These are phyloP conservation scores for Drosophila tristis DNA, from an alignment of 1,140 invertebrate species.

Conservation along the genomic window DNA sequence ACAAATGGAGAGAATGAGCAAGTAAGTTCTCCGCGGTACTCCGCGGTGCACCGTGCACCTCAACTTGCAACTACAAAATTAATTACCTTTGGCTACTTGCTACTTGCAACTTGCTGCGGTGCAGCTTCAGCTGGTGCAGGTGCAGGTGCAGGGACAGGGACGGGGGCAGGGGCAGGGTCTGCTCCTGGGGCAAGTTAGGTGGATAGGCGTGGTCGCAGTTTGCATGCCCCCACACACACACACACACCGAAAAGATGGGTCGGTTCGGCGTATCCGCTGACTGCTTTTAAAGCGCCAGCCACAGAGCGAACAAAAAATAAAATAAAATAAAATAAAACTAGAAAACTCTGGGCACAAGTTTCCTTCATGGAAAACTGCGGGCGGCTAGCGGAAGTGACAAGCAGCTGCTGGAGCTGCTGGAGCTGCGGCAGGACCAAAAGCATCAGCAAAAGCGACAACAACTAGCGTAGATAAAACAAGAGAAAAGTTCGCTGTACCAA, in stretches of 20 bases:
- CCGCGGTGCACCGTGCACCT: constrained; percentile 26
- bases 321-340: constrained; percentile 21
- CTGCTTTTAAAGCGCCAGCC: constrained; percentile 69
- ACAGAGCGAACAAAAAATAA: constrained; percentile 29
- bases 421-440: constrained; percentile 29
- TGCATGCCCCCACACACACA: constrained; percentile 39
- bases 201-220: constrained; percentile 17
- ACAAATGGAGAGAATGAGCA: constrained; percentile 18
- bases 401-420: constrained; percentile 12
- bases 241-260: constrained; percentile 50
- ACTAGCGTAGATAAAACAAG: constrained; percentile 37
- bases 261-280: constrained; percentile 63
- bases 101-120: constrained; percentile 77
- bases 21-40: constrained; percentile 29
- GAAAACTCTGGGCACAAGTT: constrained; percentile 59
- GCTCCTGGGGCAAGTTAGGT: not conserved
- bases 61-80: constrained; percentile 78
- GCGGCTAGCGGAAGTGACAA: constrained; percentile 74
- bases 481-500: constrained; percentile 4
- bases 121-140: not conserved
- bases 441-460: constrained; percentile 34
- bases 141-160: no score
- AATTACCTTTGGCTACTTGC: constrained; percentile 82
- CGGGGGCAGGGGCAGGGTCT: not conserved
- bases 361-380: constrained; percentile 61